Evolutionary conservation across 2,888 invertebrate genomes (phyloP).

Genomic region (Chelonus formosanus): DNA sequence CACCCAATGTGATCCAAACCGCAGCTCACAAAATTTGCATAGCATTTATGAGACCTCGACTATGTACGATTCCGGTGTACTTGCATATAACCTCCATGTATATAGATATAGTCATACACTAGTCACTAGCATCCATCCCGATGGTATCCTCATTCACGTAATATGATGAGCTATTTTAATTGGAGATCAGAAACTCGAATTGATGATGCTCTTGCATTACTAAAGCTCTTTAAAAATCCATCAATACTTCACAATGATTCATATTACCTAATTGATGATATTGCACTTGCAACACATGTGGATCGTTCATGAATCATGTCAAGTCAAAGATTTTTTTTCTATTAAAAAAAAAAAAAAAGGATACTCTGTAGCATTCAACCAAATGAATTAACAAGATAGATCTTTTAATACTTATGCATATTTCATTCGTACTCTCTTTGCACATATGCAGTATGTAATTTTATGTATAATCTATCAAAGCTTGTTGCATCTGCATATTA

Average conservation of each 20-base stretch:
- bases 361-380: not conserved
- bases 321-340: no score
- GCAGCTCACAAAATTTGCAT: slow-evolving; percentile 45
- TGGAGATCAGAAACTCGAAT: no score
- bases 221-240: no score
- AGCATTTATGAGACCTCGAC: slow-evolving; percentile 47
- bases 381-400: slow-evolving; percentile 1
- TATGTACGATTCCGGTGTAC: slow-evolving; percentile 15
- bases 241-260: no score
- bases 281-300: no score
- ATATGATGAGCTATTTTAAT: no score
- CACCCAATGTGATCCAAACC: slow-evolving; percentile 36
- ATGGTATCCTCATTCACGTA: no score
- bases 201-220: no score
- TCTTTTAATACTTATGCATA: slow-evolving; percentile 5
- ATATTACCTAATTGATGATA: no score
- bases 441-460: slow-evolving; percentile 4
- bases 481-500: slow-evolving; percentile 18
- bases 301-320: no score
- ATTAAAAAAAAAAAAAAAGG: no score
- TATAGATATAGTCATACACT: not conserved
- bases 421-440: not conserved
- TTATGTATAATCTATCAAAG: slow-evolving; percentile 11
- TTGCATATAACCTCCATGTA: not conserved
- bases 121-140: not conserved